Evolutionary conservation across 2,888 invertebrate genomes (phyloP), one percentile per base, ranked within the genome.

Genomic region (Cyclophora punctaria): DNA sequence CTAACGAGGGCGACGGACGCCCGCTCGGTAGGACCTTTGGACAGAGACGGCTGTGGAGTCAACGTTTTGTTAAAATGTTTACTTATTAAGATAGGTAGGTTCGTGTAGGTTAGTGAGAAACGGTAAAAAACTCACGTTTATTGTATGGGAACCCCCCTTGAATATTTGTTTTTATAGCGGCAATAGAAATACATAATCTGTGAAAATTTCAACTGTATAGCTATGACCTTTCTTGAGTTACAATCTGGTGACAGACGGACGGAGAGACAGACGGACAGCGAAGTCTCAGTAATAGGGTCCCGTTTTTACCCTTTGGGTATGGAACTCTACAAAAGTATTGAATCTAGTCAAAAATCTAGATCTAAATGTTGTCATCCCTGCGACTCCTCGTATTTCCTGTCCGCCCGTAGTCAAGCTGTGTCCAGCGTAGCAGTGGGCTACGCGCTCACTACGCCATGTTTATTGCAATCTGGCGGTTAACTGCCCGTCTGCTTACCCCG

Each of bases 391-490:
- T 41, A 2, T 35, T 48, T 62, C 5, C 55, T 77, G 73, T 75
- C 56, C 74, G 58, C 48, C 34, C 63, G 67, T 72, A 75, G 78
- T 63, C 80, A 78, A 76, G 77, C 82, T 81, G 78, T 79, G 84
- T 83, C 83, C 82, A 67, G 75, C 75, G 73, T 74, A 73, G 72
- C 72, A 72, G 72, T 71, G 71, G 75, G 37, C 37, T 75, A 72
- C 72, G 78, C 78, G 81, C 80, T 78, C 79, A 78, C 74, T 77
- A 69, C 76, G 76, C 82, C 76, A 81, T 84, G 85, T 85, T 85
- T 84, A 84, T 84, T 84, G 81, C 84, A 84, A 84, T 85, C 85
- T 84, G 83, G 82, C 73, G 80, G 81, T 82, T 83, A 83, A 82
- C 78, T 80, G 82, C 83, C 71, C 80, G 75, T 72, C 78, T 80